These are phyloP conservation scores for Agrotis clavis DNA, from an alignment of 2,888 invertebrate species.

Conservation along the genomic window DNA sequence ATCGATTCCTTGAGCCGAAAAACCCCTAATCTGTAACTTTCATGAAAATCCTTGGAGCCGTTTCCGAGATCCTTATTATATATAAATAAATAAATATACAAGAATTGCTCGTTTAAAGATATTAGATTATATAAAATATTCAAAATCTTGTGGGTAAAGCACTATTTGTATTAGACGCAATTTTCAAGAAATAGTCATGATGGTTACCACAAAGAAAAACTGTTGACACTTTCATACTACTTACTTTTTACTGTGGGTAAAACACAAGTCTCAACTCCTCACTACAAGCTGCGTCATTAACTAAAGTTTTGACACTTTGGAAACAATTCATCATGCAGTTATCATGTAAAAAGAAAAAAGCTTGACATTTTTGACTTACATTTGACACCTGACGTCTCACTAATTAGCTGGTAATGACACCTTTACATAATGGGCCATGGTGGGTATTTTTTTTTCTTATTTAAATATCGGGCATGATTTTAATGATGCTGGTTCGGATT, in stretches of 20 bases:
- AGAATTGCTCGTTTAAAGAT: too few species aligned
- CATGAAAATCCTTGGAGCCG: too few species aligned
- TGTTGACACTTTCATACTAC: slow-evolving; percentile 13
- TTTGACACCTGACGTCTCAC: slow-evolving; percentile 57
- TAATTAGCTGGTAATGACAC: slow-evolving; percentile 61
- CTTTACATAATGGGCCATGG: slow-evolving; percentile 36
- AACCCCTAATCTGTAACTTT: too few species aligned
- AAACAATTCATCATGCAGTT: slow-evolving; percentile 54
- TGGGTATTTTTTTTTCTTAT: neutral
- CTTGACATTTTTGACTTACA: slow-evolving; percentile 51
- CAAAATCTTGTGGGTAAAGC: too few species aligned
- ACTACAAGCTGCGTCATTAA: slow-evolving; percentile 15
- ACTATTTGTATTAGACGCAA: neutral
- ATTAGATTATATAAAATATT: too few species aligned
- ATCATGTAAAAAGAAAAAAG: slow-evolving; percentile 46
- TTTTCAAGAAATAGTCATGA: neutral
- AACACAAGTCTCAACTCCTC: slow-evolving; percentile 39
- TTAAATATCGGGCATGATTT: neutral
- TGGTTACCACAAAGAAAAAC: neutral
- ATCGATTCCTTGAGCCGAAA: too few species aligned
- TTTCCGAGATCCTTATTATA: too few species aligned
- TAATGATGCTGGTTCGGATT: neutral
- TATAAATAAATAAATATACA: too few species aligned
- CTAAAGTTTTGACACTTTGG: slow-evolving; percentile 37
- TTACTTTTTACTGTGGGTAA: slow-evolving; percentile 6